Conservation (phyloP, 1,140 invertebrate genomes). For the Steinernema khuongi region DNA sequence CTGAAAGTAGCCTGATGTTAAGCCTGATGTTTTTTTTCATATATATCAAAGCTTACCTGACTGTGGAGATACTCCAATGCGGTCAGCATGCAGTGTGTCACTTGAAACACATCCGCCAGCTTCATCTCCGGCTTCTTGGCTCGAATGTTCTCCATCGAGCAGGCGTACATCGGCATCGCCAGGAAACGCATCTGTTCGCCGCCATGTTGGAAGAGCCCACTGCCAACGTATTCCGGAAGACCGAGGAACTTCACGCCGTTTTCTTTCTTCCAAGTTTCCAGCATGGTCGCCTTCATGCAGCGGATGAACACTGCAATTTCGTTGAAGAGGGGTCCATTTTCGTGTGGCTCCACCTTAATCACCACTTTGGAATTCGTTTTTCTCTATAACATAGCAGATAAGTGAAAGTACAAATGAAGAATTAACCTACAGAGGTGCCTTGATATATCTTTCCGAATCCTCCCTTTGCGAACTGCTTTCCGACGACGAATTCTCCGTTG, state of each 20-base stretch:
- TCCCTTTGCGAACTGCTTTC: slow-evolving; percentile 51
- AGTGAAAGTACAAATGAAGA: slow-evolving; percentile 12
- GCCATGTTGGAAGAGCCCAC: slow-evolving; percentile 28
- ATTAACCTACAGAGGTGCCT: slow-evolving; percentile 36
- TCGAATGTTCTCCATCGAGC: not conserved
- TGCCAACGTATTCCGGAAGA: slow-evolving; percentile 26
- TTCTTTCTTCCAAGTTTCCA: slow-evolving; percentile 40
- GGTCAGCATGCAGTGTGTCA: slow-evolving; percentile 14
- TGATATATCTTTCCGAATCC: slow-evolving; percentile 52
- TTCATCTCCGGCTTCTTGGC: not conserved
- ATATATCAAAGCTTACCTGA: not conserved
- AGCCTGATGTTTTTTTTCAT: too few relatives aligned
- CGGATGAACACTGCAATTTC: slow-evolving; percentile 46
- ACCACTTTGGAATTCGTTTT: slow-evolving; percentile 32
- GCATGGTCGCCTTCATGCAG: slow-evolving; percentile 38
- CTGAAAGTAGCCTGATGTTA: slow-evolving; percentile 52
- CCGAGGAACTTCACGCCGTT: slow-evolving; percentile 35
- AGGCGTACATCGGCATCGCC: slow-evolving; percentile 36
- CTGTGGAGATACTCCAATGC: slow-evolving; percentile 25
- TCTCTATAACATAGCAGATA: slow-evolving; percentile 30
- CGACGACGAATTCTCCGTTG: slow-evolving; percentile 39
- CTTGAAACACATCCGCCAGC: slow-evolving; percentile 6
- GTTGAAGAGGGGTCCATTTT: slow-evolving; percentile 49
- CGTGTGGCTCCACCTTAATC: slow-evolving; percentile 46
- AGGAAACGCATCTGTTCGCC: slow-evolving; percentile 31